Base-by-base conservation (phyloP, 2,888 invertebrate genomes). In the Microdon myrmicae region DNA sequence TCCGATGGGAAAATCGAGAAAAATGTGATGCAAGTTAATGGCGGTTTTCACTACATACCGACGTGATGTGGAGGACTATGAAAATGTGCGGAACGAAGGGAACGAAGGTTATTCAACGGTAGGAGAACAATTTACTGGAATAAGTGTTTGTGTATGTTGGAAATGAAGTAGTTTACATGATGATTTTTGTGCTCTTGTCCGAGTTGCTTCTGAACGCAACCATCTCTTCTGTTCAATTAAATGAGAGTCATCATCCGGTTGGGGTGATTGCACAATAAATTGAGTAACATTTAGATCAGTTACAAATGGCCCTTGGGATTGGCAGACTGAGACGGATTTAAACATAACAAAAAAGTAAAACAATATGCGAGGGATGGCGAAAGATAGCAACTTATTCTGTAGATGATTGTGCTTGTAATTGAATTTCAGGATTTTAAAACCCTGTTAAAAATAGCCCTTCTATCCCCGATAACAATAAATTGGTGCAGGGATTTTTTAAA, bases 81-180 rank as follows among this genome's bases (percentile, higher is more conserved):
- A 8, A 10, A 4, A 17, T 14, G 6, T n/a, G 34, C 17, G 19
- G 17, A 13, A 44, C 32, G 25, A 8, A 1, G 13, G 19, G 9
- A n/a, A n/a, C 22, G 17, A 25, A 26, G 34, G 34, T 19, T 34
- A 35, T 25, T 45, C 25, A 34, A 20, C 17, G 19, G 25, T 45
- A 5, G 4, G 14, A 31, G 32, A 12, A 45, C 26, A 32, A 32
- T 26, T 34, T 34, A 25, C 13, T 17, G 10, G 5, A 19, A n/a
- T 10, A 34, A 26, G 34, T 19, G 25, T n/a, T 25, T 45, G 16
- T 45, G 25, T n/a, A n/a, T 35, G 20, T 12, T 17, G 3, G 26
- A 45, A 45, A 35, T 17, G 17, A 34, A 34, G 45, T 26, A 34
- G 23, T 43, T 32, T 31, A 16, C 31, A 16, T 29, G 7, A n/a